Percentiles rank a stretch among this genome's conserved stretches.
Evolutionary conservation across 2,888 invertebrate genomes (phyloP).

Genomic region (Caenorhabditis drosophilae): DNA sequence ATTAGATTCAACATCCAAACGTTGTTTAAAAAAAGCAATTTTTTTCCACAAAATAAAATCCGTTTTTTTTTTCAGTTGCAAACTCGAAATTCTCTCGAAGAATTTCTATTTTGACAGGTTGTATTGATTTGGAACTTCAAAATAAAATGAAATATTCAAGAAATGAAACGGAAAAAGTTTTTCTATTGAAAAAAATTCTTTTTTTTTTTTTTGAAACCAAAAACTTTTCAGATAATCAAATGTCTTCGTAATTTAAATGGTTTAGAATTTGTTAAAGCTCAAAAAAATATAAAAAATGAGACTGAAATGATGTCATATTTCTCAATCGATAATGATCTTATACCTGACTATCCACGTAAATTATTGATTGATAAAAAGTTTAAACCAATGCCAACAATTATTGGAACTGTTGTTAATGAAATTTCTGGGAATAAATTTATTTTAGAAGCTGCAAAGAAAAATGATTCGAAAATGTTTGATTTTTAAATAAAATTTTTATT

Average conservation of each 20-base stretch:
- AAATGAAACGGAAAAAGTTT: not conserved
- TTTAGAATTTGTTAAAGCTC: not conserved
- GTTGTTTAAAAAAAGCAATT: too few relatives aligned
- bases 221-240: not conserved
- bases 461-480: not conserved
- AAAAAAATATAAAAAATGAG: constrained; percentile 1
- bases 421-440: constrained; percentile 5
- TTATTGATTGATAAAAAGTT: constrained; percentile 4
- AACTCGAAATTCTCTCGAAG: constrained; percentile 8
- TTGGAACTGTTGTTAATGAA: constrained; percentile 14
- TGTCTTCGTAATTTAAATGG: constrained; percentile 11
- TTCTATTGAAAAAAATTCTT: too few relatives aligned
- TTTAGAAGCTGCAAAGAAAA: not conserved
- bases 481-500: too few relatives aligned
- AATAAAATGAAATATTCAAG: too few relatives aligned
- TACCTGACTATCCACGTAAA: constrained; percentile 5
- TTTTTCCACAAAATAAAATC: too few relatives aligned
- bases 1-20: constrained; percentile 4
- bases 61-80: too few relatives aligned
- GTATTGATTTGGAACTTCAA: too few relatives aligned
- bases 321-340: constrained; percentile 11
- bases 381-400: constrained; percentile 1
- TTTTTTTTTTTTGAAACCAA: constrained; percentile 4
- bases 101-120: too few relatives aligned
- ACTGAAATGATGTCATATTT: constrained; percentile 11